phyloP scores from a whole-genome alignment of 2,797 vertebrate genomes.

The Podargus strigoides region DNA sequence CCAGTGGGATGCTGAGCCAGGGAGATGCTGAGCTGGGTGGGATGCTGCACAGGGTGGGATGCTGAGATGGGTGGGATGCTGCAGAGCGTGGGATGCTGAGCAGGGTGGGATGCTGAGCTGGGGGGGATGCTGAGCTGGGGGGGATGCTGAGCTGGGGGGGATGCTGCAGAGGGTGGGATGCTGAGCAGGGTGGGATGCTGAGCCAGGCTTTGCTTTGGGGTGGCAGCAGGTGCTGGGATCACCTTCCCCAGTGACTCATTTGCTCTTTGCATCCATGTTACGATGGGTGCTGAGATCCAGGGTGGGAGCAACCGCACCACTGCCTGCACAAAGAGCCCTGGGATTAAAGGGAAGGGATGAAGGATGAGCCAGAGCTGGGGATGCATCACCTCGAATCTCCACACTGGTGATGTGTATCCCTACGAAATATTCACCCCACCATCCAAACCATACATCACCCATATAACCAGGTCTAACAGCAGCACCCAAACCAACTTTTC shows the following conservation, averaged over 20 bases:
- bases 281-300: not conserved
- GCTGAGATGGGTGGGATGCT: not conserved
- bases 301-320: not conserved
- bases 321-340: not conserved
- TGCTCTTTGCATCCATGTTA: accelerated
- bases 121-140: accelerated
- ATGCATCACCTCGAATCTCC: not conserved
- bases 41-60: too few species aligned
- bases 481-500: not conserved
- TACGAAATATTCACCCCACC: accelerated
- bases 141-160: not conserved
- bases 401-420: accelerated
- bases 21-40: too few species aligned
- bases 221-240: not conserved
- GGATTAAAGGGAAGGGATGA: not conserved
- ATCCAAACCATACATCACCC: accelerated
- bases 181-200: accelerated
- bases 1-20: not conserved
- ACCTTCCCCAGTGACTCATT: too few species aligned
- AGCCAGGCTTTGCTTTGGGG: not conserved
- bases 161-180: accelerated
- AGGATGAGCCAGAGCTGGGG: not conserved
- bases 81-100: too few species aligned
- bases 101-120: accelerated
- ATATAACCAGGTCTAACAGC: accelerated